Base-by-base conservation (phyloP, 2,888 invertebrate genomes). In the Formica aserva region DNA sequence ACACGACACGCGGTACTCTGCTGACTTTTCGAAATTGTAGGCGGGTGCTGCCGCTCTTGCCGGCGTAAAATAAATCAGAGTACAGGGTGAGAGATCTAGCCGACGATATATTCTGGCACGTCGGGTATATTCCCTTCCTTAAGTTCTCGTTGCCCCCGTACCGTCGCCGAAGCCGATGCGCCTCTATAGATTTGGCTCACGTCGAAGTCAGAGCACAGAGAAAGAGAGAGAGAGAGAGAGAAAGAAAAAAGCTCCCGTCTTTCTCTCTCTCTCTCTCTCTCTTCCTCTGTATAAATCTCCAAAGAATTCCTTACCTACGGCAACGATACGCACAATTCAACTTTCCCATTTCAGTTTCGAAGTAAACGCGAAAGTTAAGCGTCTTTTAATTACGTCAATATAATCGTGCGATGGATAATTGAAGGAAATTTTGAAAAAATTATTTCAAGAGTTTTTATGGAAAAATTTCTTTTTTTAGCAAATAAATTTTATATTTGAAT, bases 21-120 rank as follows among this genome's bases (percentile, higher is more conserved):
- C 90, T 90, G 90, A 90, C 88, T 90, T 90, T 90, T 87, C 87
- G 90, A 90, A 90, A 90, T 90, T 81, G 87, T 90, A 85, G 88
- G 85, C 85, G 86, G 80, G 69, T 48, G 81, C 80, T 81, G 75
- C 55, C 65, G 83, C 72, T 77, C 71, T 84, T 75, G 86, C 71
- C 74, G 83, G 86, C 83, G 85, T 86, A 90, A 90, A 90, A 90
- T 90, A 90, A 90, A 90, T 90, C 90, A 90, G 87, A 85, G 90
- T 84, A 85, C 85, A 84, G 87, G 81, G 65, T 57, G 87, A 89
- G 90, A 89, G 84, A 90, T 87, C 85, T 83, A 80, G 77, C 82
- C 75, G 63, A 71, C 87, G 85, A 89, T 89, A 90, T 89, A 90
- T 86, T 86, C 75, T 69, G 78, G 81, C 55, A 83, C 82, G 88